These are phyloP conservation scores for Neocloeon triangulifer DNA, from an alignment of 1,140 invertebrate genomes.

Conservation along the genomic window DNA sequence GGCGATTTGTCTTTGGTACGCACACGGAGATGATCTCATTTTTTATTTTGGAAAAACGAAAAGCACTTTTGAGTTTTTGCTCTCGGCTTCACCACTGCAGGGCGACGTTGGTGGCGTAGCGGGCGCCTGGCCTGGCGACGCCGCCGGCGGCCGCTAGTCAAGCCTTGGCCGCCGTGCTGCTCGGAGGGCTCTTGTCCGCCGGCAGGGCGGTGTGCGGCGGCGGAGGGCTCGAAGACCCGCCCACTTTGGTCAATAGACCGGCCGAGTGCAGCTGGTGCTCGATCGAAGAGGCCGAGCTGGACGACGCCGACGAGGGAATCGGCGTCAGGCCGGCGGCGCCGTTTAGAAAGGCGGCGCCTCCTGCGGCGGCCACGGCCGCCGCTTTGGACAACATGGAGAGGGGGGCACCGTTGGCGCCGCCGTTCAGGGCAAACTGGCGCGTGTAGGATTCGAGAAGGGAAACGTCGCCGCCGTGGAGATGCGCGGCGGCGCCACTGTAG, in stretches of 20 bases:
- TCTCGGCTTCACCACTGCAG: too few species aligned
- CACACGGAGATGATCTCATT: too few species aligned
- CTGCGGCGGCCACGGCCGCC: slow-evolving; percentile 10
- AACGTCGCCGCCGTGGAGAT: slow-evolving; percentile 24
- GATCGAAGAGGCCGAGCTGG: slow-evolving; percentile 18
- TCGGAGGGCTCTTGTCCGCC: too few species aligned
- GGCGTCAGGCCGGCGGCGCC: slow-evolving; percentile 9
- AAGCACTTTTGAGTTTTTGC: too few species aligned
- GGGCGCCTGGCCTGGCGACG: too few species aligned
- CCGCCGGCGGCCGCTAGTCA: too few species aligned
- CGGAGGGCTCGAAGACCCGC: not conserved
- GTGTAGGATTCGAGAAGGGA: slow-evolving; percentile 40
- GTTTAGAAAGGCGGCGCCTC: slow-evolving; percentile 4
- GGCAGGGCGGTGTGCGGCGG: too few species aligned
- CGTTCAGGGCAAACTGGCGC: slow-evolving; percentile 22
- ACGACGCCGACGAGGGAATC: slow-evolving; percentile 19
- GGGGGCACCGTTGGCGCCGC: slow-evolving; percentile 16
- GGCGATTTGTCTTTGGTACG: too few species aligned
- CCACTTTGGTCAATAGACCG: slow-evolving; percentile 1
- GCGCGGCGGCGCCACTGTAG: slow-evolving; percentile 27
- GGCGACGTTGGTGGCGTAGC: too few species aligned
- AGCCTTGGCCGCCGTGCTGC: too few species aligned
- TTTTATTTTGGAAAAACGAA: too few species aligned
- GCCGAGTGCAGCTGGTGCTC: slow-evolving; percentile 16
- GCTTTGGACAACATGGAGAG: slow-evolving; percentile 16